These are phyloP conservation scores for Peromyscus californicus DNA, from an alignment of 2,113 vertebrate species.

Conservation along the genomic window DNA sequence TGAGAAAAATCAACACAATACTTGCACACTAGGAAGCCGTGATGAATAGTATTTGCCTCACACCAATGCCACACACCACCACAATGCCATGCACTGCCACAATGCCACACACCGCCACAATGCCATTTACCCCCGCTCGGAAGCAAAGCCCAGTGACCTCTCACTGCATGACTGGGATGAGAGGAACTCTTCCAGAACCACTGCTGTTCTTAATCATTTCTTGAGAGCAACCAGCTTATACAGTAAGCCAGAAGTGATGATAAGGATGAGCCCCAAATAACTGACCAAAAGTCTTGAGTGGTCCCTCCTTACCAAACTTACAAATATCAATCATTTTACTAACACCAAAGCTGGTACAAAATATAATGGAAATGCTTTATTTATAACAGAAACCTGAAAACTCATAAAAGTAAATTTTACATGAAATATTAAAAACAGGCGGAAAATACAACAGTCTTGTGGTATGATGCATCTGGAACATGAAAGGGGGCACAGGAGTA, in stretches of 20 bases:
- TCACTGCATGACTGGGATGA: neutral
- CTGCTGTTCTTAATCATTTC: neutral
- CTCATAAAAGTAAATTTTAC: neutral
- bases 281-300: neutral
- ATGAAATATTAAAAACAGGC: conserved; percentile 24
- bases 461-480: neutral
- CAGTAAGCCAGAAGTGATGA: neutral
- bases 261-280: neutral
- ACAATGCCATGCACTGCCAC: neutral
- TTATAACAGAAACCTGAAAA: neutral
- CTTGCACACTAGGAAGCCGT: neutral
- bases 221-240: neutral
- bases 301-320: neutral
- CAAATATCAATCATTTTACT: neutral
- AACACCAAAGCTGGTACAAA: neutral
- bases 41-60: neutral
- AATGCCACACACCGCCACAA: too few relatives aligned
- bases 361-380: conserved; percentile 19
- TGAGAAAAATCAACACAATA: conserved; percentile 38
- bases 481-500: neutral
- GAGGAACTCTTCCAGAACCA: neutral
- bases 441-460: neutral
- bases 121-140: neutral
- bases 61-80: neutral
- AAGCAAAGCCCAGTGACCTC: neutral